Evolutionary conservation across 1,140 invertebrate species (phyloP).

Genomic region (Glossosoma conforme): DNA sequence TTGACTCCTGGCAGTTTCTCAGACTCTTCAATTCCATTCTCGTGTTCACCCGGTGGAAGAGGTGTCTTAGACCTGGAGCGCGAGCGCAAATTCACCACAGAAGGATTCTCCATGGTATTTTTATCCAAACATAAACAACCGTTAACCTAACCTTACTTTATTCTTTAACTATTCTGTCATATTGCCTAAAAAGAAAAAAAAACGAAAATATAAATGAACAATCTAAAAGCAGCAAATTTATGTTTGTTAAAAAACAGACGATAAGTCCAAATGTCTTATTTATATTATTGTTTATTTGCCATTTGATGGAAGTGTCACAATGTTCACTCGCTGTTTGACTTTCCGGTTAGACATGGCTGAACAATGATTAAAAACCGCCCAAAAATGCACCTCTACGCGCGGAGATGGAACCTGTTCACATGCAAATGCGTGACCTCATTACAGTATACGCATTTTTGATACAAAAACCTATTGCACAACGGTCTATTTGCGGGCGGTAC

Average conservation of each 20-base stretch:
- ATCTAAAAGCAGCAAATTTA: no score
- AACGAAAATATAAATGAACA: no score
- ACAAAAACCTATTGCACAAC: conserved; percentile 46
- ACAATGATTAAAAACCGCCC: conserved; percentile 30
- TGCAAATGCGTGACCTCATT: conserved; percentile 34
- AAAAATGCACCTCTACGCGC: no score
- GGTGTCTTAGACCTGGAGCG: conserved; percentile 60
- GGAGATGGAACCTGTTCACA: conserved; percentile 29
- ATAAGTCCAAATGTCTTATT: no score
- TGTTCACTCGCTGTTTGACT: no score
- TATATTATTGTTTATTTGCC: no score
- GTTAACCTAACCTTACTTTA: no score
- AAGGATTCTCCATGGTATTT: conserved; percentile 40
- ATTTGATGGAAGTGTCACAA: no score
- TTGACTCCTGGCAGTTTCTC: no score
- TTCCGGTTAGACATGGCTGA: conserved; percentile 30
- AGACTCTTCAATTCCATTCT: conserved; percentile 46
- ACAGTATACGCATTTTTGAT: conserved; percentile 32
- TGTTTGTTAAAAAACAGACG: no score
- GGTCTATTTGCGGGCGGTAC: conserved; percentile 48
- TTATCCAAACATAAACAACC: conserved; percentile 27
- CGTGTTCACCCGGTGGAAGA: conserved; percentile 52
- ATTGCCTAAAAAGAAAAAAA: no score
- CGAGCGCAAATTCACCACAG: conserved; percentile 44
- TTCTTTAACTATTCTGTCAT: no score